Evolutionary conservation across 2,888 invertebrate genomes (phyloP), one percentile per base, ranked within the genome.

Genomic region (Limenitis camilla): DNA sequence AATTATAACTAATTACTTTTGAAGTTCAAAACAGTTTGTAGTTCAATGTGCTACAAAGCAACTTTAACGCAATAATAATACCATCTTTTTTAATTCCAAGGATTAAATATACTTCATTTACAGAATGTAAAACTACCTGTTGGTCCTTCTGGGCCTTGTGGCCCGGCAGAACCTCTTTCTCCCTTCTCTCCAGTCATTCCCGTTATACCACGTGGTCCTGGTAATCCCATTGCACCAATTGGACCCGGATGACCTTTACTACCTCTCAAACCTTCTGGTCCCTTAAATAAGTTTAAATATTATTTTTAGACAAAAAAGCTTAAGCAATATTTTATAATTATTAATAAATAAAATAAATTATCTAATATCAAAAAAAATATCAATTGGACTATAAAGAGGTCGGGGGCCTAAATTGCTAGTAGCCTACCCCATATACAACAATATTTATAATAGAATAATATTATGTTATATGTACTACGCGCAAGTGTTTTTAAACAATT

Each of bases 101-200:
- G 35, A n/a, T n/a, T 6, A 36, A 5, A 10, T 36, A 6, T 10
- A 30, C n/a, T n/a, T 28, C 31, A 36, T 0, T 8, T 19, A 19
- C 31, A 6, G 30, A 6, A n/a, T 19, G 9, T 29, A 3, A 41
- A 19, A 45, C 47, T 67, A 84, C 94, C 95, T 65, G 91, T 79
- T 28, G 93, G 91, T 51, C 96, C 96, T 78, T 94, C 94, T 9
- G 92, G 92, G 6, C 96, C 95, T 31, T 88, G 63, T 0, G 91
- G 89, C 10, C 95, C 95, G 10, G 80, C 62, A 6, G 90, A 78
- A 11, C 94, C 94, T 61, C 93, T 86, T 68, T 94, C 93, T 50
- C 96, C 94, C 76, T 95, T 94, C 61, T 91, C 90, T 45, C 95
- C 95, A 19, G 90, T 68, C 28, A 88, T 70, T 1, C 95, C 95